Evolutionary conservation across 2,888 invertebrate genomes (phyloP).

Genomic region (Torymus tubicola): DNA sequence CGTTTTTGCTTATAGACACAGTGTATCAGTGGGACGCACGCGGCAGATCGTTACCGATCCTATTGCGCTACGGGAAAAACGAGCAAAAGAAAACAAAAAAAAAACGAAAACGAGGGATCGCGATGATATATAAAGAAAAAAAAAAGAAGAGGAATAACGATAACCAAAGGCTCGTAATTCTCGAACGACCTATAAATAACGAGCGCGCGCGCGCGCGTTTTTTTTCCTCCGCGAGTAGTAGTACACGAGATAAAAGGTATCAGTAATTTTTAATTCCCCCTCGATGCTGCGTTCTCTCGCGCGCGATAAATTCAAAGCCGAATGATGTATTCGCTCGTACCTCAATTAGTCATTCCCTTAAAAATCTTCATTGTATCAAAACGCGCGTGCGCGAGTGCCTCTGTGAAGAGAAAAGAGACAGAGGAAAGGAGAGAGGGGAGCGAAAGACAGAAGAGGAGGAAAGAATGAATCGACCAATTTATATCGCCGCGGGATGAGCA

Average conservation of each 20-base stretch:
- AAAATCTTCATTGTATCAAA: conserved; percentile 55
- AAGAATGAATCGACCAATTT: conserved; percentile 46
- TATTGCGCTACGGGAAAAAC: not conserved
- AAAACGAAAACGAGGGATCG: not conserved
- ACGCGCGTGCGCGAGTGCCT: not conserved
- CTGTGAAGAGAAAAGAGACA: not conserved
- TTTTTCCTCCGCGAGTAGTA: conserved; percentile 1
- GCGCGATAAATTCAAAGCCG: conserved; percentile 52
- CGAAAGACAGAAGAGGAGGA: not conserved
- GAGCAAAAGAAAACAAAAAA: not conserved
- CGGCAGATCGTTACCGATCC: conserved; percentile 23
- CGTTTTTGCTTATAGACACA: conserved; percentile 34
- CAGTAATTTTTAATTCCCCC: conserved; percentile 59
- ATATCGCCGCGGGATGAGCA: conserved; percentile 32
- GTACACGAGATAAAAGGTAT: conserved; percentile 50
- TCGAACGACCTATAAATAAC: conserved; percentile 58
- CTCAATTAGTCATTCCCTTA: conserved; percentile 58
- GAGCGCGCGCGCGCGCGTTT: conserved; percentile 27
- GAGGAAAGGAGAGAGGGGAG: not conserved
- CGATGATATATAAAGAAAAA: not conserved
- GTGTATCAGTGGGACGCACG: conserved; percentile 29
- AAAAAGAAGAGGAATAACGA: conserved; percentile 23
- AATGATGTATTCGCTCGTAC: conserved; percentile 55
- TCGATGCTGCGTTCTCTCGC: conserved; percentile 24
- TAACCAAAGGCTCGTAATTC: conserved; percentile 54